Conservation (phyloP, 2,888 invertebrate genomes). For the Stenodera caucasica region DNA sequence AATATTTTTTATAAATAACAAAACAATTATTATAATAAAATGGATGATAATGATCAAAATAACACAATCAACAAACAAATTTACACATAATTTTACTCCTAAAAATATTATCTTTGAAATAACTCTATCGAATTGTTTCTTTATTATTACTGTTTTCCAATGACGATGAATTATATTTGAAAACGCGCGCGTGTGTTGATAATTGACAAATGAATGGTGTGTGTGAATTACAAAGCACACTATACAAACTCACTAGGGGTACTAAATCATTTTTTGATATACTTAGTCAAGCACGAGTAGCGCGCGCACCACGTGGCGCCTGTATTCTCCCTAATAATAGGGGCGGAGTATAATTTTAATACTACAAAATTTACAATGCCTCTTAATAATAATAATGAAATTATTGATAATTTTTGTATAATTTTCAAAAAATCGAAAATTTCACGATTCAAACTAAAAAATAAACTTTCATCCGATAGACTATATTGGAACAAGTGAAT, state of each 20-base stretch:
- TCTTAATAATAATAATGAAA: neutral
- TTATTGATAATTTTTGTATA: too few species aligned
- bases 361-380: too few species aligned
- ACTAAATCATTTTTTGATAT: constrained; percentile 18
- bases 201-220: constrained; percentile 23
- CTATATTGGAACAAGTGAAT: too few species aligned
- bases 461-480: too few species aligned
- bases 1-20: constrained; percentile 27
- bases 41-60: neutral
- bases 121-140: too few species aligned
- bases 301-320: constrained; percentile 29
- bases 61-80: neutral
- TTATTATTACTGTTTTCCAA: too few species aligned
- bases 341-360: neutral
- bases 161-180: constrained; percentile 12
- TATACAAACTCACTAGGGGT: constrained; percentile 18
- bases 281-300: constrained; percentile 14
- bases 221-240: constrained; percentile 5
- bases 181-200: constrained; percentile 20
- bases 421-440: too few species aligned
- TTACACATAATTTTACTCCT: neutral
- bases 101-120: too few species aligned
- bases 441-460: too few species aligned
- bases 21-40: neutral
- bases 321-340: neutral